Percentiles rank a stretch among this genome's conserved stretches.
Evolutionary conservation across 2,113 vertebrate genomes (phyloP).

Genomic region (Ailurus styani): DNA sequence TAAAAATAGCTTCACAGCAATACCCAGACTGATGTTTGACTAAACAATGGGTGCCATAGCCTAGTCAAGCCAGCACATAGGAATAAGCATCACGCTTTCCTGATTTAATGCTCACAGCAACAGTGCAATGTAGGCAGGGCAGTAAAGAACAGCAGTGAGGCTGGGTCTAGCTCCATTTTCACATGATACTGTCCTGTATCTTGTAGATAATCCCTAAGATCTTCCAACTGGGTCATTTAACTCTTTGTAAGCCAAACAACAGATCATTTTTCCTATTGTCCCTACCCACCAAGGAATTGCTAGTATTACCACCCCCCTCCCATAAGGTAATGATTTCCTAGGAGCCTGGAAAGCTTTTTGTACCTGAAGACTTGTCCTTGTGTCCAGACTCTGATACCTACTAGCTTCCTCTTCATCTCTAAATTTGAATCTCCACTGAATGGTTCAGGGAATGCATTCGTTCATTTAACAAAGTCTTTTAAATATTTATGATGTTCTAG

Average conservation of each 20-base stretch:
- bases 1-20: neutral
- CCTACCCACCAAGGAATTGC: neutral
- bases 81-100: neutral
- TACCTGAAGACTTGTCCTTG: neutral
- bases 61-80: neutral
- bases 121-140: fast-evolving
- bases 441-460: neutral
- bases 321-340: neutral
- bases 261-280: neutral
- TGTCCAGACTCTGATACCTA: neutral
- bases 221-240: neutral
- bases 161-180: neutral
- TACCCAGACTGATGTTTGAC: neutral
- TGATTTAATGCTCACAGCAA: neutral
- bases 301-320: neutral
- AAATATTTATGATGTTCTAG: neutral
- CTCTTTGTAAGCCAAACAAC: neutral
- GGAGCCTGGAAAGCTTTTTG: neutral
- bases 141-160: fast-evolving
- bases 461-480: neutral
- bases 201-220: neutral
- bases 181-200: neutral
- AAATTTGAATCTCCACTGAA: neutral
- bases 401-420: neutral
- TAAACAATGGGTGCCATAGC: neutral